A percentile compares a stretch with the other conserved stretches of the same genome.
phyloP scores from a whole-genome alignment of 2,797 vertebrate species.

The Triplophysa bombifrons region DNA sequence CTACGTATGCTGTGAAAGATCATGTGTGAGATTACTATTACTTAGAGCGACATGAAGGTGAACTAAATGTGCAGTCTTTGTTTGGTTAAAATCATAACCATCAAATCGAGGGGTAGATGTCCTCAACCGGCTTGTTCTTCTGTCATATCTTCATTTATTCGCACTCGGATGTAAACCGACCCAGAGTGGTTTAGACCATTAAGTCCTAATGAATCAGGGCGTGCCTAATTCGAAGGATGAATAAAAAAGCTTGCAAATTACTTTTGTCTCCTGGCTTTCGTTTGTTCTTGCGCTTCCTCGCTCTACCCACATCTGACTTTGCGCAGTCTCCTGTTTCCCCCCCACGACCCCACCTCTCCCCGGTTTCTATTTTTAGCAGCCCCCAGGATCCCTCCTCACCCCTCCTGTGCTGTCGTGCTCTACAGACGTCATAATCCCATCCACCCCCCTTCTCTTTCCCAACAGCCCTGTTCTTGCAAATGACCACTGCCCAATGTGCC shows the following conservation, averaged over 20 bases:
- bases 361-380: conserved; percentile 80
- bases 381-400: conserved; percentile 75
- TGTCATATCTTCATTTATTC: too few relatives aligned
- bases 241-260: conserved; percentile 62
- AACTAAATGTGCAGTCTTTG: too few relatives aligned
- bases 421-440: conserved; percentile 74
- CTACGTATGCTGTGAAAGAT: too few relatives aligned
- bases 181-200: not conserved
- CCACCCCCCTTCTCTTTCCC: conserved; percentile 58
- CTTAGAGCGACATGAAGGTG: too few relatives aligned
- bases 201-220: conserved; percentile 32
- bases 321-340: conserved; percentile 65
- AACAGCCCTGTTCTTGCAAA: conserved; percentile 68
- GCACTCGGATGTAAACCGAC: too few relatives aligned
- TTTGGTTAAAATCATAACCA: too few relatives aligned
- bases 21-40: too few relatives aligned
- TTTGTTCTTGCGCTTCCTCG: conserved; percentile 38
- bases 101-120: too few relatives aligned
- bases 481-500: conserved; percentile 59
- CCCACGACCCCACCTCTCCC: conserved; percentile 59
- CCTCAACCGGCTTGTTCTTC: too few relatives aligned
- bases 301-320: conserved; percentile 57
- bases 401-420: conserved; percentile 67
- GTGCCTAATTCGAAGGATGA: conserved; percentile 68
- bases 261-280: conserved; percentile 17